Percentiles rank a stretch among this genome's conserved stretches.
Conservation (phyloP, 2,888 invertebrate species). For the Alloplasta piceator region DNA sequence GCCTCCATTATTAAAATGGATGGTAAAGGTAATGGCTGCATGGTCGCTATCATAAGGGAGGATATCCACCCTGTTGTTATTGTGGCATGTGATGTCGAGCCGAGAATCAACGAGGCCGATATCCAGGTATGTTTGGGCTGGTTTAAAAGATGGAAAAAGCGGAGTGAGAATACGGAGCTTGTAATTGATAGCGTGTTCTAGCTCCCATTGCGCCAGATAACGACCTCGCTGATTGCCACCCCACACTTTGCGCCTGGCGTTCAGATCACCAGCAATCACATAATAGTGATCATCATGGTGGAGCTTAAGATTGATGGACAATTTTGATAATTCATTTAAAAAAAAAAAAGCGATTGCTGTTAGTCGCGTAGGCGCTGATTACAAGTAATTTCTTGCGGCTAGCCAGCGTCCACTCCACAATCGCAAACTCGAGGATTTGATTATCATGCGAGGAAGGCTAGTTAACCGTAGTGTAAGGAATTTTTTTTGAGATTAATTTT, state of each 20-base stretch:
- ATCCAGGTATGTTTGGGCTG: slow-evolving; percentile 23
- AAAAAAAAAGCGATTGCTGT: slow-evolving; percentile 5
- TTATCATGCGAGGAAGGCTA: slow-evolving; percentile 12
- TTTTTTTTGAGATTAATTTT: slow-evolving; percentile 60
- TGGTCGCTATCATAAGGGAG: slow-evolving; percentile 52
- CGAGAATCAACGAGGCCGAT: slow-evolving; percentile 26
- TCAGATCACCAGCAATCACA: slow-evolving; percentile 33
- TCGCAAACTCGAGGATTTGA: slow-evolving; percentile 48
- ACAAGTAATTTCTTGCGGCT: slow-evolving; percentile 52
- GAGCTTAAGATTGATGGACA: slow-evolving; percentile 21
- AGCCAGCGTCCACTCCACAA: slow-evolving; percentile 43
- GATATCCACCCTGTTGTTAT: slow-evolving; percentile 9
- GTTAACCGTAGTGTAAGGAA: slow-evolving; percentile 49
- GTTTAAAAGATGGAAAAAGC: not conserved
- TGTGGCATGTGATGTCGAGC: not conserved
- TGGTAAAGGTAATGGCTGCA: slow-evolving; percentile 10
- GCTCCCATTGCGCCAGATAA: slow-evolving; percentile 31
- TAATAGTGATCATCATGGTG: slow-evolving; percentile 7
- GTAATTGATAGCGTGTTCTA: not conserved
- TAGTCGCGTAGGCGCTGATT: slow-evolving; percentile 58
- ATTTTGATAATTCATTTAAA: not conserved
- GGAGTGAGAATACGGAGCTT: slow-evolving; percentile 1
- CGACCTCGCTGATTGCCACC: slow-evolving; percentile 29
- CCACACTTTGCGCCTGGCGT: not conserved
- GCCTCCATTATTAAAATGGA: not conserved